Conservation (phyloP, 2,888 invertebrate species). For the Chirona hameri region DNA sequence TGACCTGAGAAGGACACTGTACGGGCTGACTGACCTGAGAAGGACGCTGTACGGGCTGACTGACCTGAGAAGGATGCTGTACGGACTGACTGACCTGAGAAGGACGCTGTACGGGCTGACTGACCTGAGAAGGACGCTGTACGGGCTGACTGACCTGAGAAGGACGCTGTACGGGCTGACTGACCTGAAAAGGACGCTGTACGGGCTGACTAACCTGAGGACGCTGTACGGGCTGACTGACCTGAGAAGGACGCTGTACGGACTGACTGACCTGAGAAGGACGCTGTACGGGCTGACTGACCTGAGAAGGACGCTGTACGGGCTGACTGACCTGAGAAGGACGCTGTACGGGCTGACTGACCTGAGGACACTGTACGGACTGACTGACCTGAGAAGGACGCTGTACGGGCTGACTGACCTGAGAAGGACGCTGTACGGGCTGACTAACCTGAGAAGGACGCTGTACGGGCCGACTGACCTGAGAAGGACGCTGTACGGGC, state of each 20-base stretch:
- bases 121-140: too few species aligned
- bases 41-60: too few species aligned
- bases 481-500: not conserved
- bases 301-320: not conserved
- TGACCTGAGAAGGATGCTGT: too few species aligned
- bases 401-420: too few species aligned
- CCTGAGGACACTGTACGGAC: not conserved
- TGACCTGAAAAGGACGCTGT: not conserved
- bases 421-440: too few species aligned
- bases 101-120: too few species aligned
- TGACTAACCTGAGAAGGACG: too few species aligned
- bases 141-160: not conserved
- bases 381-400: not conserved
- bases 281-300: not conserved
- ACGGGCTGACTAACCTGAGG: not conserved
- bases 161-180: slow-evolving; percentile 4
- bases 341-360: not conserved
- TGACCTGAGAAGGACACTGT: too few species aligned
- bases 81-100: too few species aligned
- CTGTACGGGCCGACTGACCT: not conserved
- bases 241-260: not conserved
- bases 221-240: not conserved
- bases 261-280: not conserved
- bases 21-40: too few species aligned
- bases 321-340: not conserved